Percentiles rank a stretch among this genome's conserved stretches.
phyloP scores from a whole-genome alignment of 2,888 invertebrate species.

The Stenichneumon culpator region DNA sequence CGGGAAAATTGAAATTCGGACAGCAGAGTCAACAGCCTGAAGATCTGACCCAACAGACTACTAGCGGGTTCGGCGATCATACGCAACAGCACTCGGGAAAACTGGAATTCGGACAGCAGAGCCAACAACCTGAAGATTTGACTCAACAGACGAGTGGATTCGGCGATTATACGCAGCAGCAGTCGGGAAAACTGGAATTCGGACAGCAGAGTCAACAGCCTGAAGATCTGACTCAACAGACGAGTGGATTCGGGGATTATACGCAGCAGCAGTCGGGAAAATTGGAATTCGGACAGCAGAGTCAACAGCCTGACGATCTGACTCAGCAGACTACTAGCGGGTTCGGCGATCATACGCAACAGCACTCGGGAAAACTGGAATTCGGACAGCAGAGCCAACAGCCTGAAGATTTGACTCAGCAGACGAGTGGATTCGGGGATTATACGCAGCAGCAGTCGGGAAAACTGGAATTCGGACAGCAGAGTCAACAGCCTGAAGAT shows the following conservation, averaged over 20 bases:
- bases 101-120: slow-evolving; percentile 51
- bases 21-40: slow-evolving; percentile 65
- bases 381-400: slow-evolving; percentile 35
- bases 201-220: too few relatives aligned
- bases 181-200: too few relatives aligned
- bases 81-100: slow-evolving; percentile 61
- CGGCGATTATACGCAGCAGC: not conserved
- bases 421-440: slow-evolving; percentile 57
- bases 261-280: too few relatives aligned
- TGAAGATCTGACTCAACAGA: too few relatives aligned
- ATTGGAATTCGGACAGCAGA: slow-evolving; percentile 47
- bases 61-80: slow-evolving; percentile 52
- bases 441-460: slow-evolving; percentile 47
- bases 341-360: not conserved
- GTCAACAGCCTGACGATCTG: slow-evolving; percentile 61
- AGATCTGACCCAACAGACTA: slow-evolving; percentile 51
- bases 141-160: not conserved
- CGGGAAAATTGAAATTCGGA: slow-evolving; percentile 66
- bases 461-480: slow-evolving; percentile 50
- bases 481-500: slow-evolving; percentile 36
- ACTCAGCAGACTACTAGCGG: not conserved
- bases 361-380: not conserved
- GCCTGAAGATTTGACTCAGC: slow-evolving; percentile 50
- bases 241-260: too few relatives aligned
- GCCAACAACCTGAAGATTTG: slow-evolving; percentile 1